phyloP scores from a whole-genome alignment of 2,888 invertebrate species.

The Noctua janthe region DNA sequence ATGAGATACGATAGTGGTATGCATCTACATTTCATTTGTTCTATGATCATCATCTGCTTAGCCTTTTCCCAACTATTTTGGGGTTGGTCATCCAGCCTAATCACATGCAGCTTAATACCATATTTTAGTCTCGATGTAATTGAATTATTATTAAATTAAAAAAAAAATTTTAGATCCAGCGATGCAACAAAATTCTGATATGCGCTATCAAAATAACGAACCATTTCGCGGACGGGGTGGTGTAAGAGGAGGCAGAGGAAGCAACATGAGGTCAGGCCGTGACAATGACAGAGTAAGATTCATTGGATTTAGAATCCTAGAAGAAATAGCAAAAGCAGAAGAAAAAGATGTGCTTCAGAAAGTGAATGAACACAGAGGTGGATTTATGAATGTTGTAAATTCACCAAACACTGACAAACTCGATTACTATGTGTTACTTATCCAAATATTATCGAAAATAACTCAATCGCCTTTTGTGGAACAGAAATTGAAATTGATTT shows the following conservation, averaged over 20 bases:
- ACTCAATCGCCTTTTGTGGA: slow-evolving; percentile 79
- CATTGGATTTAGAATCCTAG: slow-evolving; percentile 75
- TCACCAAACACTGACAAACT: slow-evolving; percentile 70
- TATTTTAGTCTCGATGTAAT: neutral
- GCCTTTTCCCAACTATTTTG: neutral
- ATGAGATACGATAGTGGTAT: slow-evolving; percentile 38
- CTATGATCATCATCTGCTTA: neutral
- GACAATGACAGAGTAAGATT: slow-evolving; percentile 27
- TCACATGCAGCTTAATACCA: neutral
- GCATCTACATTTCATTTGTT: neutral
- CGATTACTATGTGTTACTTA: slow-evolving; percentile 81
- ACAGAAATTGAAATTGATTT: slow-evolving; percentile 77
- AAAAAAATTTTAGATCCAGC: slow-evolving; percentile 31
- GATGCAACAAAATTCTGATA: slow-evolving; percentile 3
- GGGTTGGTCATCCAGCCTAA: neutral
- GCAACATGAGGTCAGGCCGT: slow-evolving; percentile 10
- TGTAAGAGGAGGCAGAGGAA: slow-evolving; percentile 15
- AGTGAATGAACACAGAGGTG: slow-evolving; percentile 75
- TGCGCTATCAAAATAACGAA: slow-evolving; percentile 11
- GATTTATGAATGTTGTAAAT: slow-evolving; percentile 78
- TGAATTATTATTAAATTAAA: neutral
- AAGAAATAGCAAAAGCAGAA: slow-evolving; percentile 77
- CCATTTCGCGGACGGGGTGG: neutral
- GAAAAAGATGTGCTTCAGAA: slow-evolving; percentile 78
- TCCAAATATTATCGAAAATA: slow-evolving; percentile 83